Percentiles rank a stretch among this genome's conserved stretches.
Evolutionary conservation across 2,113 vertebrate species (phyloP).

Genomic region (Microcebus lehilahytsara): DNA sequence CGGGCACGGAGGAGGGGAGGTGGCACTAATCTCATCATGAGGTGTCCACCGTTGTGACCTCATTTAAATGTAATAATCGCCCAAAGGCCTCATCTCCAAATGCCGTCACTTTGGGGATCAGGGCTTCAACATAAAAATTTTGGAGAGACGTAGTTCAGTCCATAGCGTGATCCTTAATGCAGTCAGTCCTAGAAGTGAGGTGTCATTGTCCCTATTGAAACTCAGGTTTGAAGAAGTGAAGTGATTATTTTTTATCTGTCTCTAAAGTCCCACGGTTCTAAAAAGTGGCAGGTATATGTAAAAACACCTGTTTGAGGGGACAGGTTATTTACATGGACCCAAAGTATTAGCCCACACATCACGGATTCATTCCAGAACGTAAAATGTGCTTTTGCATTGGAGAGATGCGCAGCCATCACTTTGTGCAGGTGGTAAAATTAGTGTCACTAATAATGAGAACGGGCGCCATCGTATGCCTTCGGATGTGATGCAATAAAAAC

Average conservation of each 20-base stretch:
- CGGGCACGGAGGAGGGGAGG: background rate
- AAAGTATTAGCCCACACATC: background rate
- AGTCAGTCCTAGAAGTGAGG: background rate
- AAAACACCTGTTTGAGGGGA: background rate
- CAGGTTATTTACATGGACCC: background rate
- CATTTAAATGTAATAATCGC: background rate
- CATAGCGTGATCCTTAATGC: background rate
- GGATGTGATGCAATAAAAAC: too few species aligned
- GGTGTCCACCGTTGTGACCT: background rate
- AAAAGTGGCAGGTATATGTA: background rate
- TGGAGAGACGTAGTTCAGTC: background rate
- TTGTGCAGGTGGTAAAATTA: background rate
- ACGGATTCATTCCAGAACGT: background rate
- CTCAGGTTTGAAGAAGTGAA: background rate
- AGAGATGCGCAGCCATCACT: background rate
- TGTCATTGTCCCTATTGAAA: background rate
- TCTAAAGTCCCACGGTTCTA: background rate
- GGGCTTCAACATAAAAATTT: background rate
- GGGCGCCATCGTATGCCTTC: accelerated
- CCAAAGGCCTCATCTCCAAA: background rate
- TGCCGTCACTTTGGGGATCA: background rate
- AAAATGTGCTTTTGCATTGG: background rate
- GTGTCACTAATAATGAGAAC: background rate
- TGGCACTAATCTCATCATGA: background rate
- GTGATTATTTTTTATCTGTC: background rate